Base-by-base conservation (phyloP, 2,113 vertebrate genomes). In the Vulpes ferrilata region DNA sequence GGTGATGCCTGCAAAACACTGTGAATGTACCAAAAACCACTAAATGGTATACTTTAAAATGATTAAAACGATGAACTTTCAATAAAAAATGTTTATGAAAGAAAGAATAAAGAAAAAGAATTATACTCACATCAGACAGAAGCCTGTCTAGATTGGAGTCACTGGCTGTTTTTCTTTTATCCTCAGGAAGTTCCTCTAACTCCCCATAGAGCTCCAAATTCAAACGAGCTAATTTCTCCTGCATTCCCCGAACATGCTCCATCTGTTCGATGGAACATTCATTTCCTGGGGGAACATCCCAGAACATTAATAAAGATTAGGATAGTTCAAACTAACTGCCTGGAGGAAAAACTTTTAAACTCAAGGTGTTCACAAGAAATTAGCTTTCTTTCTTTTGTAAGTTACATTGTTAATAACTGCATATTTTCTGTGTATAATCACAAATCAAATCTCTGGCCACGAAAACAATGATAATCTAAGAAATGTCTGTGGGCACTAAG, bases 231-330 rank as follows among this genome's bases (percentile, higher is more conserved):
- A 99, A 98, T 96, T 99, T 99, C 98, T 99, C 99, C 98, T 99
- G 99, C 99, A 99, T 99, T 64, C 99, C 99, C 55, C 99, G 98
- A 55, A 99, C 99, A 0, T 99, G 99, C 96, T 99, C 99, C 99
- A 99, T 99, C 99, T 99, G 99, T 82, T 99, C 99, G 48, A 99
- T 99, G 90, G 99, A 99, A 98, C 99, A 99, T 95, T 99, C 99
- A 8, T 99, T 99, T 84, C 99, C 99, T 99, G 97, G 38, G 93
- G 57, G 74, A 97, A 97, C 35, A 87, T 92, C 97, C 57, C 89
- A 97, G 81, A 95, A 95, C 48, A 89, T 90, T 95, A 92, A 82
- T 93, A 85, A 94, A 95, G 80, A 94, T 91, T 76, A 97, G 67
- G 53, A 43, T 27, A 89, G 60, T 78, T 93, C 79, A 95, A 98